Percentiles rank a stretch among this genome's conserved stretches.
Evolutionary conservation across 2,113 vertebrate species (phyloP).

Genomic region (Todiramphus saurophagus): DNA sequence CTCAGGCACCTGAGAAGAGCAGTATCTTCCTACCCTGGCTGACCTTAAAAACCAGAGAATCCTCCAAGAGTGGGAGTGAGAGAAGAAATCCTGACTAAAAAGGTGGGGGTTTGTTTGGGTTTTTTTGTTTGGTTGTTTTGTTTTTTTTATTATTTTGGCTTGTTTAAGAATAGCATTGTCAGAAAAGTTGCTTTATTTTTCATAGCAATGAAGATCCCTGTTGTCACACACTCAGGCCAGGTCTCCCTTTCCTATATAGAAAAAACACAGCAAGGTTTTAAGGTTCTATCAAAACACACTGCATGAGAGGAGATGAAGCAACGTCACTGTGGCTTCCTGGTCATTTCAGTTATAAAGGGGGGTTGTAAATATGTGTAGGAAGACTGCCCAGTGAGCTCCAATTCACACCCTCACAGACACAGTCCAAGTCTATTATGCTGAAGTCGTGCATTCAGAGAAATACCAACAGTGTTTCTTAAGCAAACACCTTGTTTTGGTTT

Average conservation of each 20-base stretch:
- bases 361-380: background rate
- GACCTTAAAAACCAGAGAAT: background rate
- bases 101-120: too few relatives aligned
- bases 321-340: background rate
- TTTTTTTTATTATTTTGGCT: background rate
- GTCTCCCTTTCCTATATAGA: background rate
- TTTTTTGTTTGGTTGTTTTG: too few relatives aligned
- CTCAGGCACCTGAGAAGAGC: background rate
- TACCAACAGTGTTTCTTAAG: background rate
- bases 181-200: background rate
- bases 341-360: background rate
- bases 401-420: background rate
- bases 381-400: background rate
- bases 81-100: background rate
- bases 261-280: background rate
- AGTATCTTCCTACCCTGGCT: background rate
- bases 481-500: background rate
- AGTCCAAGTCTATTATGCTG: background rate
- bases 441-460: background rate
- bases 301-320: background rate
- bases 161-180: background rate
- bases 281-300: background rate
- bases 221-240: background rate
- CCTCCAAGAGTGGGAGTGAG: background rate
- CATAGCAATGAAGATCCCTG: background rate